Evolutionary conservation across 1,140 invertebrate genomes (phyloP), one percentile per base, ranked within the genome.

Genomic region (Papilio polytes): DNA sequence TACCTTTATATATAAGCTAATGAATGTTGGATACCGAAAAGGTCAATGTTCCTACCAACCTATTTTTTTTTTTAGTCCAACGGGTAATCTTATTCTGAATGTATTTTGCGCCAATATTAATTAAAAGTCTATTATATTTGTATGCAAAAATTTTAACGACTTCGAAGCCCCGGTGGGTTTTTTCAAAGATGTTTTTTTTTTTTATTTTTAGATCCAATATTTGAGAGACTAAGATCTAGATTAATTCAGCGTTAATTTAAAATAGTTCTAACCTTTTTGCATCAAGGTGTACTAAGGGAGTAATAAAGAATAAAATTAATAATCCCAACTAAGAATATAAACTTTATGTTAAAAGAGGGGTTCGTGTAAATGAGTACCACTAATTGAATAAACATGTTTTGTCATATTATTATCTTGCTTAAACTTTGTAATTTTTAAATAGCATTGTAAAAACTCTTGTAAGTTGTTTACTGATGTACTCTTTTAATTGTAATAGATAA

Each of bases 341-440:
- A 70, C 63, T 70, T 70, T 15, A 66, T 31, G 26, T 70, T 70
- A 22, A 70, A 66, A 13, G 22, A 36, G 26, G 12, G 26, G 18
- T 70, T 70, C 26, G 63, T 70, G 63, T 70, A 31, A 12, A 63
- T 36, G 22, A 31, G 12, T 66, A 26, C 22, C 63, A 31, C 13
- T 70, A 70, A 70, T 70, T 70, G 63, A 70, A 70, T 70, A 70
- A 70, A 70, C 63, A 31, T 70, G 63, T 70, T 70, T 70, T 70
- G 63, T 31, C 63, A 1, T 70, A 31, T 26, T 63, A 63, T 63
- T 66, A 66, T 70, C 22, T 70, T 70, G 63, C 63, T 36, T 18
- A 70, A 70, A 31, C 13, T 15, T 70, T 26, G 31, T 70, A 7
- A 15, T 63, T 31, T 66, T 26, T 31, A 31, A 31, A 31, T 26